Conservation (phyloP, 2,888 invertebrate species). For the Orthosia cruda region DNA sequence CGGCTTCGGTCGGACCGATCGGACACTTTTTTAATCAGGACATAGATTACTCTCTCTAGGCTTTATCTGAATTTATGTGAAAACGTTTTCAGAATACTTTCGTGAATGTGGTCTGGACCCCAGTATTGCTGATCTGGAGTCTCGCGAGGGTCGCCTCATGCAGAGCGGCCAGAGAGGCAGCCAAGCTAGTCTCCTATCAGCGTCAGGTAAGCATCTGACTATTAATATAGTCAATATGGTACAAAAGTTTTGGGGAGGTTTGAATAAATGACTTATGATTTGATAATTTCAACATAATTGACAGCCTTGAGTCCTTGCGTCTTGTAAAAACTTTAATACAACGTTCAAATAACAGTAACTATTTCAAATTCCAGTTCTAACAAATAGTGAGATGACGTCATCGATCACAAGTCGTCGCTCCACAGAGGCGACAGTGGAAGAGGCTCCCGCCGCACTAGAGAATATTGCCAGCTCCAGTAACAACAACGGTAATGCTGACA, state of each 20-base stretch:
- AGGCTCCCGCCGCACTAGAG: conserved; percentile 58
- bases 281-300: too few relatives aligned
- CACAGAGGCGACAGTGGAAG: conserved; percentile 68
- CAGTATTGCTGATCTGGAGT: conserved; percentile 74
- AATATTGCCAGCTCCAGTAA: conserved; percentile 41
- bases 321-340: background rate
- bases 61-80: background rate
- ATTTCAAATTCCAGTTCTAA: conserved; percentile 72
- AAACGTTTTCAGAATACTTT: conserved; percentile 79
- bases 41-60: too few relatives aligned
- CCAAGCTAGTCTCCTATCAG: conserved; percentile 82
- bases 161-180: conserved; percentile 82
- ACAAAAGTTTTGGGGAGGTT: too few relatives aligned
- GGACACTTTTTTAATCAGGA: too few relatives aligned
- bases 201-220: conserved; percentile 76
- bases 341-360: background rate
- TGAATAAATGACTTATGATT: too few relatives aligned
- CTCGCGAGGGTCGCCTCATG: conserved; percentile 78
- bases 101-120: conserved; percentile 84
- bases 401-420: conserved; percentile 80
- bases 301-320: too few relatives aligned
- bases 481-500: conserved; percentile 51
- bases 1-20: too few relatives aligned
- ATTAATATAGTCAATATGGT: too few relatives aligned
- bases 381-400: conserved; percentile 81